Evolutionary conservation across 2,797 vertebrate species (phyloP), one percentile per base, ranked within the genome.

Genomic region (Cryptoprocta ferox): DNA sequence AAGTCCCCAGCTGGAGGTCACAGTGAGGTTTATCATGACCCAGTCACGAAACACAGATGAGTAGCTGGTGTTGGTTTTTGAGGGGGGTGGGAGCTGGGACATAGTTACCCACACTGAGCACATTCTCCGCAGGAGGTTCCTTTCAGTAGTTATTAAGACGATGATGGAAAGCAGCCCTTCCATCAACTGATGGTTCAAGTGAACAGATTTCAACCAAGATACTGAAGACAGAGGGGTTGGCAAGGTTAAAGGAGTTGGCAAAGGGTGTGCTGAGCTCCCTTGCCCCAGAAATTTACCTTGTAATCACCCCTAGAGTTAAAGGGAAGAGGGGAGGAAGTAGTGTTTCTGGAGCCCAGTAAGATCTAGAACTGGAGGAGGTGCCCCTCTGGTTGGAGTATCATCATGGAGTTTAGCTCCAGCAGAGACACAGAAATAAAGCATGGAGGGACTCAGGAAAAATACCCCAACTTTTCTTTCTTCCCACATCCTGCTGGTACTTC

Each of bases 61-160:
- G 56, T n/a, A 5, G 68, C 26, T 2, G 6, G 32, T 10, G 48
- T 66, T 6, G 59, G 39, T 30, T 12, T 12, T 4, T 7, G 39
- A 75, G 28, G 30, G 18, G 21, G 10, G 48, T 5, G 16, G 50
- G n/a, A 89, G 61, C 42, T 56, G 71, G 28, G 9, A 30, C 39
- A 32, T 26, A 19, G 68, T 63, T 16, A 75, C 16, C 80, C 10
- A 28, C 28, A 32, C 53, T 6, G 7, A 65, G 12, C 2, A 3
- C 45, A 0, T 28, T 89, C 19, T 85, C 80, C 18, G 39, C 6
- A 7, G 2, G 24, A 42, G 53, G 42, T 6, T 4, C 30, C 70
- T 84, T 50, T 53, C 6, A 0, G 1, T 16, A 59, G 26, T 2
- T 18, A 8, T 37, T 30, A 42, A 19, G 24, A 53, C 12, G 5